Conservation (phyloP, 2,888 invertebrate species). For the Macaria liturata region DNA sequence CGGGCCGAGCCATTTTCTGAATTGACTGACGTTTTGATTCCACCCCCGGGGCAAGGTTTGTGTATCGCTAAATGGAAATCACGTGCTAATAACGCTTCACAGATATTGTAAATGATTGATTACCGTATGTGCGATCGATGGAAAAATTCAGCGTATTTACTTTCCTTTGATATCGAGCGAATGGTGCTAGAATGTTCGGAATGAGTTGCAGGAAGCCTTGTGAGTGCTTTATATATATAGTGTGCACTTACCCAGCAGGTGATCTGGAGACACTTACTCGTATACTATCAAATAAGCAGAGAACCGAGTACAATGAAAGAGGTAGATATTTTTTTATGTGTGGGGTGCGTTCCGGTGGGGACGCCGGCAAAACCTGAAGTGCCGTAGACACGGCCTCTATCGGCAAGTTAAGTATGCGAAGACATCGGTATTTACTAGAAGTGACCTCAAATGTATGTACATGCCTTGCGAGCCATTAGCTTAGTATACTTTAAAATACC, state of each 20-base stretch:
- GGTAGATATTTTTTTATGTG: conserved; percentile 33
- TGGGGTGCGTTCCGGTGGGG: conserved; percentile 65
- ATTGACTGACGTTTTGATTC: conserved; percentile 11
- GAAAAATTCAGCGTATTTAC: conserved; percentile 51
- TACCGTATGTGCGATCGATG: conserved; percentile 60
- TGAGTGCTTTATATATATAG: conserved; percentile 45
- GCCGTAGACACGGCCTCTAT: conserved; percentile 68
- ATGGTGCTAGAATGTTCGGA: conserved; percentile 57
- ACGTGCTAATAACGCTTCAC: conserved; percentile 10
- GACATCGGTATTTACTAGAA: conserved; percentile 55
- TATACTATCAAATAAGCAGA: conserved; percentile 27
- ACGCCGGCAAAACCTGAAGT: conserved; percentile 74
- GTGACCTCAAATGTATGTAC: conserved; percentile 37
- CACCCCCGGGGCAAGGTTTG: not conserved
- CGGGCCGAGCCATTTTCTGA: conserved; percentile 15
- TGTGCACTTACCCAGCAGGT: conserved; percentile 50
- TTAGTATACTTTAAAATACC: no score
- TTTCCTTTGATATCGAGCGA: conserved; percentile 53
- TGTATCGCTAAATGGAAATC: conserved; percentile 5
- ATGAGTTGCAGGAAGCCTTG: conserved; percentile 55
- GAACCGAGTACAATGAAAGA: conserved; percentile 19
- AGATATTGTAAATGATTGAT: conserved; percentile 33
- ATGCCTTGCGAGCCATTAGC: no score
- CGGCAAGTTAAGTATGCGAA: conserved; percentile 63
- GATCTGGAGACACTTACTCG: conserved; percentile 44